Evolutionary conservation across 2,888 invertebrate genomes (phyloP).

Genomic region (Neria commutata): DNA sequence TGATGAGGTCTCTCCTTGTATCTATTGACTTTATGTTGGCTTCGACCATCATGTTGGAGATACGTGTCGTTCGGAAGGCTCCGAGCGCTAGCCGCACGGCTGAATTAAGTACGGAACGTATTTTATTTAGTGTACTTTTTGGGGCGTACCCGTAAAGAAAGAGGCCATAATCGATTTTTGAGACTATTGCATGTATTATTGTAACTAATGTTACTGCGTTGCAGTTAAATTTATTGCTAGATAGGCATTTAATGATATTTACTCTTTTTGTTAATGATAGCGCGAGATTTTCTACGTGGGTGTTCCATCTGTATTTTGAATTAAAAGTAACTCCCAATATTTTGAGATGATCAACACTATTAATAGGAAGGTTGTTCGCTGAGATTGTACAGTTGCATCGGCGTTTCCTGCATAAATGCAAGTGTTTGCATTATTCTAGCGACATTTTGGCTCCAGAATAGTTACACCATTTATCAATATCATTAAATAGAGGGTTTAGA

Average conservation of each 20-base stretch:
- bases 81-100: background rate
- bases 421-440: constrained; percentile 8
- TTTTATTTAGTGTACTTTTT: background rate
- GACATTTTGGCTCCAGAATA: constrained; percentile 21
- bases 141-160: background rate
- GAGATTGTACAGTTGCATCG: background rate
- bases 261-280: background rate
- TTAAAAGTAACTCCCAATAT: background rate
- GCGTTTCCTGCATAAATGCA: background rate
- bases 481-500: constrained; percentile 9
- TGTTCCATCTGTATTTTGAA: background rate
- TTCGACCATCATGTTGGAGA: background rate
- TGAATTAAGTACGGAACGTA: background rate
- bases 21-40: background rate
- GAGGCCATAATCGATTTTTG: background rate
- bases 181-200: background rate
- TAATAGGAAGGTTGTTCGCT: background rate
- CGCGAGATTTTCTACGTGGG: background rate
- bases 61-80: background rate
- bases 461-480: constrained; percentile 23
- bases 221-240: background rate
- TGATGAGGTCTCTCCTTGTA: background rate
- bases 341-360: background rate
- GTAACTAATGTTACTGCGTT: background rate
- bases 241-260: background rate